Conservation (phyloP, 2,113 vertebrate genomes). For the Cavia aperea region DNA sequence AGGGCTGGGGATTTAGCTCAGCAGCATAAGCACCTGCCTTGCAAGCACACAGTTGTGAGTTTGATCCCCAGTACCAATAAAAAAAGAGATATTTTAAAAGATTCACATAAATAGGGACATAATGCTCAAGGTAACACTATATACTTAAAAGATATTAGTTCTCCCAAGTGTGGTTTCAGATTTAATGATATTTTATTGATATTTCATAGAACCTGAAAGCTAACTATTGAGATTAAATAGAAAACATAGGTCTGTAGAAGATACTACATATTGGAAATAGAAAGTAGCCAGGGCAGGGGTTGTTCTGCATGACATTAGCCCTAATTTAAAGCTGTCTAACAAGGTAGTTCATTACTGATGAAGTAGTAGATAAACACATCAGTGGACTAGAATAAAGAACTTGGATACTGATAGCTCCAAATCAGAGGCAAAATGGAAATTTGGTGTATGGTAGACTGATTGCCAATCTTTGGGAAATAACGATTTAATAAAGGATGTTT, state of each 20-base stretch:
- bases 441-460: background rate
- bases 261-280: background rate
- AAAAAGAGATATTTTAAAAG: background rate
- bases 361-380: background rate
- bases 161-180: background rate
- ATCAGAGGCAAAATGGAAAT: background rate
- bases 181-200: background rate
- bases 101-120: background rate
- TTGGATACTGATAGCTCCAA: background rate
- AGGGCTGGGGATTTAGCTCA: too few relatives aligned
- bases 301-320: background rate
- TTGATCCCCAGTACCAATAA: too few relatives aligned
- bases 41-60: too few relatives aligned
- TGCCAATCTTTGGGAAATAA: background rate
- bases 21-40: too few relatives aligned
- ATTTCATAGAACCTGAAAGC: background rate
- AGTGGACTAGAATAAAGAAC: background rate
- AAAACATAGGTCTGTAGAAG: background rate
- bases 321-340: background rate
- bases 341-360: background rate
- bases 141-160: background rate
- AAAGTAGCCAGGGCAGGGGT: background rate
- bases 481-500: background rate
- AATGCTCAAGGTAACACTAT: background rate
- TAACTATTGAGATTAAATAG: background rate